These are phyloP conservation scores for Trichoplax adhaerens DNA, from an alignment of 37 sponge, comb jelly and placozoan species.

Conservation along the genomic window DNA sequence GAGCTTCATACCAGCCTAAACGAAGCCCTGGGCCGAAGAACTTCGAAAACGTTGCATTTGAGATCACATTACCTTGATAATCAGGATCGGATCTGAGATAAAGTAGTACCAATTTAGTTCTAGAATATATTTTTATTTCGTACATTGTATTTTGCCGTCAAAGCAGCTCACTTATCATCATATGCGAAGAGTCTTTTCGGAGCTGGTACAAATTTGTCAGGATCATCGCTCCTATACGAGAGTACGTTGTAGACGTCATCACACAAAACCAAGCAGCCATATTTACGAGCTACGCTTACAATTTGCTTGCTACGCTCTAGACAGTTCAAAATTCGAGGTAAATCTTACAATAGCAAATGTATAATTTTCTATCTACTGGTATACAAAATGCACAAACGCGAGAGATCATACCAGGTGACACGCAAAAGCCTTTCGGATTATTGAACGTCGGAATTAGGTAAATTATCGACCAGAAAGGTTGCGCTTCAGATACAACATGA, in stretches of 20 bases:
- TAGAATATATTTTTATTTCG: background rate
- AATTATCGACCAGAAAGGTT: conserved; percentile 54
- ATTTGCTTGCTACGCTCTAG: conserved; percentile 40
- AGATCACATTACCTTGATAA: conserved; percentile 56
- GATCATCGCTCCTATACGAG: conserved; percentile 13
- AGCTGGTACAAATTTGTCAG: conserved; percentile 4
- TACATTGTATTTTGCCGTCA: background rate
- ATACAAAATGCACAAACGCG: background rate
- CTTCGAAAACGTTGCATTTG: conserved; percentile 63
- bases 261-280: conserved; percentile 48
- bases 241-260: conserved; percentile 78
- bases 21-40: conserved; percentile 67
- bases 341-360: too few species aligned
- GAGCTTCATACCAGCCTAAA: conserved; percentile 68
- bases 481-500: conserved; percentile 19
- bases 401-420: conserved; percentile 26
- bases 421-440: conserved; percentile 52
- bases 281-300: conserved; percentile 39
- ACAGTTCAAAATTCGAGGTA: background rate
- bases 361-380: too few species aligned
- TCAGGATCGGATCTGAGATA: conserved; percentile 32
- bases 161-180: conserved; percentile 36
- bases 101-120: background rate
- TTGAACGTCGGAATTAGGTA: conserved; percentile 52
- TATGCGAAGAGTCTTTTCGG: conserved; percentile 40